Base-by-base conservation (phyloP, 2,113 vertebrate species). In the Callipepla squamata region DNA sequence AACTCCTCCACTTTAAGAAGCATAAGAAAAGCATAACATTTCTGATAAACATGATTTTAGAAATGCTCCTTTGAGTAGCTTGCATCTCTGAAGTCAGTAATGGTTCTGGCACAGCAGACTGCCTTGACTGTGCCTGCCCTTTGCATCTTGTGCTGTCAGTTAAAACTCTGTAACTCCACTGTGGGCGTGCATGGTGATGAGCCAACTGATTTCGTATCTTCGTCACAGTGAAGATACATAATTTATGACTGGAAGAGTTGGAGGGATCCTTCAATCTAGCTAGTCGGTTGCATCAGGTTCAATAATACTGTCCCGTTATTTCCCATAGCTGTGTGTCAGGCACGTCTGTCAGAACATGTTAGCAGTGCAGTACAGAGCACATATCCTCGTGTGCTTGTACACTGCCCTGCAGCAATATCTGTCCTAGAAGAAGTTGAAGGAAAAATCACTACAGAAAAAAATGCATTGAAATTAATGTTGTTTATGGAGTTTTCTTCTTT, bases 401-500 rank as follows among this genome's bases (percentile, higher is more conserved):
- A 22, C 19, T 93, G 75, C 75, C 85, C 42, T 68, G 81, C 77
- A 81, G 83, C 74, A 62, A 30, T 62, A 45, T 87, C 21, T 57
- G 23, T 85, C 55, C 26, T 79, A 79, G 16, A 17, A 85, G n/a
- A 89, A 76, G 7, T 50, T 58, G 44, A 0, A 45, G 74, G 53
- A 57, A 79, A 94, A 88, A 63, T 19, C 78, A 59, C 55, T 20
- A 25, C n/a, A 50, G 40, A 70, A 53, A 81, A 95, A 79, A 68
- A 66, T 3, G 10, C 45, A 77, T 69, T 86, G n/a, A 48, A 65
- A 68, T 55, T 79, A 89, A 51, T 62, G 15, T 76, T 0, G 0
- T 58, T 79, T 90, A n/a, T 32, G 72, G 20, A 34, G 30, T 70
- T 92, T 58, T 4, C 32, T 73, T 79, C 16, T 62, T 72, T 69